phyloP scores from a whole-genome alignment of 2,797 vertebrate genomes.

The Xiphophorus birchmanni region DNA sequence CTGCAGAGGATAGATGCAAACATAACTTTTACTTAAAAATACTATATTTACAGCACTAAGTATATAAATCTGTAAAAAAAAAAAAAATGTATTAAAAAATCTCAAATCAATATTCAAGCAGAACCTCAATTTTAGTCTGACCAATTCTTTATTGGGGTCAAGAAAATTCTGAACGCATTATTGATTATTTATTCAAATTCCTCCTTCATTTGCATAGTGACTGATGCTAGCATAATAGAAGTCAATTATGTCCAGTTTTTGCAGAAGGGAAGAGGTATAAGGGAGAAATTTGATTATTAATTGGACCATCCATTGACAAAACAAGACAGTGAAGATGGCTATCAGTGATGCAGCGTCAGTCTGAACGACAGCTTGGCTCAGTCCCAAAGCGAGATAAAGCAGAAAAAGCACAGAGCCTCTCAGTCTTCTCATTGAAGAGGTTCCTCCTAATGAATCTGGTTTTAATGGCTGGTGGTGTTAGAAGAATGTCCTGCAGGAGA shows the following conservation, averaged over 20 bases:
- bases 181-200: background rate
- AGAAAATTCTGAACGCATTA: slow-evolving; percentile 12
- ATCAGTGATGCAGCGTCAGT: background rate
- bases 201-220: slow-evolving; percentile 11
- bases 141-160: slow-evolving; percentile 43
- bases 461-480: slow-evolving; percentile 70
- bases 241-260: background rate
- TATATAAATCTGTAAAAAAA: background rate
- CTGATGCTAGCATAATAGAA: slow-evolving; percentile 15
- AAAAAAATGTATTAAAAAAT: background rate
- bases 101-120: slow-evolving; percentile 23
- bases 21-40: background rate
- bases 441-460: slow-evolving; percentile 17
- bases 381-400: background rate
- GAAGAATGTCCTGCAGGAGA: slow-evolving; percentile 90
- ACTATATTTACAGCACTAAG: background rate
- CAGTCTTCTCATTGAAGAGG: background rate
- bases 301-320: slow-evolving; percentile 3
- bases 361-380: slow-evolving; percentile 1
- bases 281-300: slow-evolving; percentile 19
- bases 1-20: background rate
- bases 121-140: background rate
- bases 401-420: slow-evolving; percentile 8
- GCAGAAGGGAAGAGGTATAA: slow-evolving; percentile 7
- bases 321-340: background rate